Evolutionary conservation across 2,888 invertebrate species (phyloP).

Genomic region (Endomychus coccineus): DNA sequence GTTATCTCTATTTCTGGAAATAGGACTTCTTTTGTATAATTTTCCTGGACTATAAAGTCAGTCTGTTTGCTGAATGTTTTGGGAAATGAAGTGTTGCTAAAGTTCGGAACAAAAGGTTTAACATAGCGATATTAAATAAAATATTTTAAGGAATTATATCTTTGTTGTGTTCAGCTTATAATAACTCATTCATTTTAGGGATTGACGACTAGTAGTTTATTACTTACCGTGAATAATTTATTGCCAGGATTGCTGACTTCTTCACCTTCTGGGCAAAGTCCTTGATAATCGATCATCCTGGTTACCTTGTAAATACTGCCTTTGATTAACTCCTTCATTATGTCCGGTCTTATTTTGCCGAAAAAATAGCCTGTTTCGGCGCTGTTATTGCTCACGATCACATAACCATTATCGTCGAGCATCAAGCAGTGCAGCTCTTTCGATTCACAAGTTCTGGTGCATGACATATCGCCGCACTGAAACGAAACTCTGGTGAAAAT

Average conservation of each 20-base stretch:
- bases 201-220: no score
- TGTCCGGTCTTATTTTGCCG: constrained; percentile 64
- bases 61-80: no score
- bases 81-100: no score
- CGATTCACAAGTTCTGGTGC: constrained; percentile 54
- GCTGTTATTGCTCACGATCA: constrained; percentile 61
- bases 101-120: not conserved
- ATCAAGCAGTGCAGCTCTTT: constrained; percentile 73
- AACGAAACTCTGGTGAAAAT: no score
- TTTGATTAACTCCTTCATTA: constrained; percentile 69
- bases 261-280: constrained; percentile 70
- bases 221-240: constrained; percentile 35
- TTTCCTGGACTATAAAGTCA: no score
- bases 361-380: constrained; percentile 74
- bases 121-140: no score
- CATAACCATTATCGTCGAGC: constrained; percentile 84
- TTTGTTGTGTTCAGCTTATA: no score
- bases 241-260: constrained; percentile 49
- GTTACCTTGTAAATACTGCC: constrained; percentile 71
- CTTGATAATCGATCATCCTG: constrained; percentile 80
- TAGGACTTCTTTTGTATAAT: no score
- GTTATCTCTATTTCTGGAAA: no score
- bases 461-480: constrained; percentile 41
- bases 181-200: no score
- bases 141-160: no score